These are phyloP conservation scores for Galagoides demidoff DNA, from an alignment of 2,797 vertebrate species.

Conservation along the genomic window DNA sequence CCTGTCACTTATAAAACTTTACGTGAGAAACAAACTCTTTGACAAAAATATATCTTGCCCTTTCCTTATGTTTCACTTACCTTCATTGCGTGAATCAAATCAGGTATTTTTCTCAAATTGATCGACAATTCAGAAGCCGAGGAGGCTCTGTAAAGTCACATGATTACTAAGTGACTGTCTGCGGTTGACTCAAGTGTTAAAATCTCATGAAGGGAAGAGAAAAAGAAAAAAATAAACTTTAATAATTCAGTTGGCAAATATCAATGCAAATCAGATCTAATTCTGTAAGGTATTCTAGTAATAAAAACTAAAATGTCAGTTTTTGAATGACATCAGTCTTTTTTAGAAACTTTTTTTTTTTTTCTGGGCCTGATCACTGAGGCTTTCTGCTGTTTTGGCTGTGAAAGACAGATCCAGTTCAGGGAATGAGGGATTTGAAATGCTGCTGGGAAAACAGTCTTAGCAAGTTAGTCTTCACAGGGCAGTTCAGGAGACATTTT, in stretches of 20 bases:
- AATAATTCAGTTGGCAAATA: constrained; percentile 82
- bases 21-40: background rate
- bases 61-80: constrained; percentile 41
- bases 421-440: constrained; percentile 42
- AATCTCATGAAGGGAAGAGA: constrained; percentile 62
- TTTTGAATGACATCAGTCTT: constrained; percentile 68
- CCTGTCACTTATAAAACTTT: constrained; percentile 8
- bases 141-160: constrained; percentile 40
- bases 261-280: constrained; percentile 83
- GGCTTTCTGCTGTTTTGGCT: background rate
- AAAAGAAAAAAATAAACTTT: constrained; percentile 62
- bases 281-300: constrained; percentile 82
- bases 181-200: constrained; percentile 72
- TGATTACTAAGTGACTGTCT: constrained; percentile 52
- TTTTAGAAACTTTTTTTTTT: background rate
- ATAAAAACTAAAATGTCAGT: constrained; percentile 82
- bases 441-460: background rate
- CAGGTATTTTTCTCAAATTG: constrained; percentile 68
- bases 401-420: background rate
- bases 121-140: constrained; percentile 10
- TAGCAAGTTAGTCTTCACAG: background rate
- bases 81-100: constrained; percentile 59
- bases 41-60: background rate
- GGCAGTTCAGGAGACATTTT: background rate
- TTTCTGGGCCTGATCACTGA: constrained; percentile 16